phyloP scores from a whole-genome alignment of 2,888 invertebrate genomes.

The Apeira syringaria region DNA sequence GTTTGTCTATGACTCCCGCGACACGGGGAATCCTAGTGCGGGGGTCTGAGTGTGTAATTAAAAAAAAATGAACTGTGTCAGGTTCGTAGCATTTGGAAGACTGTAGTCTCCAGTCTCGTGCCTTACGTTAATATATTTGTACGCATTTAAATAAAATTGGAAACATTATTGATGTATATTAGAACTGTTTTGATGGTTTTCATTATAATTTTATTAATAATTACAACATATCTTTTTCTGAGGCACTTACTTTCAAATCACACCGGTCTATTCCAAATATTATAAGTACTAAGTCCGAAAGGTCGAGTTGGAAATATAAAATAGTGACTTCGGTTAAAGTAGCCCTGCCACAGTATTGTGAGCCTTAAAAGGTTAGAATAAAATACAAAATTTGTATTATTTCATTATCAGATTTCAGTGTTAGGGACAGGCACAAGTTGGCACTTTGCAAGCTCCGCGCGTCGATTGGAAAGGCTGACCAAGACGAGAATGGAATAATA shows the following conservation, averaged over 20 bases:
- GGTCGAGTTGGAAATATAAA: not conserved
- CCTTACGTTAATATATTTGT: too few relatives aligned
- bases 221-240: too few relatives aligned
- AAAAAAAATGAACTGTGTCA: too few relatives aligned
- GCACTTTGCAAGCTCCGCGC: constrained; percentile 10
- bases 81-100: too few relatives aligned
- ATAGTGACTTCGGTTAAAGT: not conserved
- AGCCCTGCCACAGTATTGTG: not conserved
- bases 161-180: too few relatives aligned
- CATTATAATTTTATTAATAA: too few relatives aligned
- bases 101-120: too few relatives aligned
- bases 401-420: constrained; percentile 4
- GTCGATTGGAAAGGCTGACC: constrained; percentile 19
- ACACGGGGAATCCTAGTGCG: too few relatives aligned
- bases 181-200: too few relatives aligned
- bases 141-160: too few relatives aligned
- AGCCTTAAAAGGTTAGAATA: not conserved
- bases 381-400: not conserved
- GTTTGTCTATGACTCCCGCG: too few relatives aligned
- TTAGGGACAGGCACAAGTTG: constrained; percentile 1
- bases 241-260: not conserved
- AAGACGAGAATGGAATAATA: constrained; percentile 13
- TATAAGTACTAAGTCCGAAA: not conserved
- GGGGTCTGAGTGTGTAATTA: too few relatives aligned
- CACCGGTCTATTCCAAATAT: constrained; percentile 3